Percentiles rank a stretch among this genome's conserved stretches.
These are phyloP conservation scores for Heteronetta atricapilla DNA, from an alignment of 2,113 vertebrate species.

Conservation along the genomic window DNA sequence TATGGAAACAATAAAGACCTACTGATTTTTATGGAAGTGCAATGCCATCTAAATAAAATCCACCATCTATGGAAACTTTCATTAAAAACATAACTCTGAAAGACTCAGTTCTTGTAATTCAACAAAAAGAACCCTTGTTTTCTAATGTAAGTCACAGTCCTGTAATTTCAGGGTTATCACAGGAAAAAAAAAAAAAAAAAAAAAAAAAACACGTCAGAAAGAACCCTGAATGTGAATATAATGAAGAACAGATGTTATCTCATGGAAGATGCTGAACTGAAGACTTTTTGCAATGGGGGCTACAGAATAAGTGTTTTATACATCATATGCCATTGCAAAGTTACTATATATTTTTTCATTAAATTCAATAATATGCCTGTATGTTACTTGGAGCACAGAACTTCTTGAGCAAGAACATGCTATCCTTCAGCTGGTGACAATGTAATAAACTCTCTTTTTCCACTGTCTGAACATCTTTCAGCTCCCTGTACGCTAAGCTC, in stretches of 20 bases:
- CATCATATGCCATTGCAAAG: background rate
- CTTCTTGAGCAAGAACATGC: background rate
- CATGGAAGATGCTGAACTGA: background rate
- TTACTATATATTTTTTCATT: background rate
- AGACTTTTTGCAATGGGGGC: background rate
- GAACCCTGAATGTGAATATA: background rate
- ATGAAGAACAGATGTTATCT: slow-evolving; percentile 45
- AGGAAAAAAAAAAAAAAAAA: background rate
- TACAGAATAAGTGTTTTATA: background rate
- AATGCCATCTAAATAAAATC: slow-evolving; percentile 46
- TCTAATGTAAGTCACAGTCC: background rate
- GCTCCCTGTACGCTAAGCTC: background rate
- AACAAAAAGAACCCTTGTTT: slow-evolving; percentile 47
- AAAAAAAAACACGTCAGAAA: background rate
- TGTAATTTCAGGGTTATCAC: slow-evolving; percentile 22
- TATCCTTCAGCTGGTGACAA: background rate
- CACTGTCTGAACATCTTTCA: background rate
- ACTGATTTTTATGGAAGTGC: slow-evolving; percentile 19
- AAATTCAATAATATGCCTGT: background rate
- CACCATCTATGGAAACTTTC: slow-evolving; percentile 28
- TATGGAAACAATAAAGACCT: slow-evolving; percentile 44
- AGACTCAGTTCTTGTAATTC: background rate
- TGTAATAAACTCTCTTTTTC: background rate
- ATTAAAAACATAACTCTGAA: slow-evolving; percentile 51
- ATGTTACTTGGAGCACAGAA: background rate